Evolutionary conservation across 2,888 invertebrate species (phyloP).

Genomic region (Hypsopygia costalis): DNA sequence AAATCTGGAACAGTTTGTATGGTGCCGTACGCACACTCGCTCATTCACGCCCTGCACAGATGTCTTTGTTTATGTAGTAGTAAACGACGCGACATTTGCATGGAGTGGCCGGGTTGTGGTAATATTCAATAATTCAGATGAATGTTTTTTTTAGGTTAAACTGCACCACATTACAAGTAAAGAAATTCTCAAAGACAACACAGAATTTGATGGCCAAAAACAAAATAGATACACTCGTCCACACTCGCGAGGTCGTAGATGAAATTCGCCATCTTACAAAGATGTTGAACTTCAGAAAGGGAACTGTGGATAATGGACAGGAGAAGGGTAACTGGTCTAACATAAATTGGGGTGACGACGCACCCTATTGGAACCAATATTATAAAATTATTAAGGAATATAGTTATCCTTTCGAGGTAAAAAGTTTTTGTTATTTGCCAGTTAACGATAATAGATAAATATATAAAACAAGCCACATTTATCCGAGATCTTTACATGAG

Average conservation of each 20-base stretch:
- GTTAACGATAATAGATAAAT: too few relatives aligned
- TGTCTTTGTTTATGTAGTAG: too few relatives aligned
- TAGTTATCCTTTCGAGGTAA: constrained; percentile 65
- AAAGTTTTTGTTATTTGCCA: neutral
- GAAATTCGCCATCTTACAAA: constrained; percentile 57
- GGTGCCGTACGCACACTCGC: too few relatives aligned
- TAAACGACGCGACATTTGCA: too few relatives aligned
- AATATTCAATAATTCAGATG: too few relatives aligned
- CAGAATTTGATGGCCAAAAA: constrained; percentile 59
- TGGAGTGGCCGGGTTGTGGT: too few relatives aligned
- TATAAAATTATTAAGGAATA: constrained; percentile 60
- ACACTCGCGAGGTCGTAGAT: constrained; percentile 55
- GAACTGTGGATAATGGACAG: constrained; percentile 19
- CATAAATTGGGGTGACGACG: constrained; percentile 70
- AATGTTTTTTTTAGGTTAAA: constrained; percentile 63
- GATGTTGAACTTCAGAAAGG: constrained; percentile 53
- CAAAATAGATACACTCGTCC: constrained; percentile 43
- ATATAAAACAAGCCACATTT: too few relatives aligned
- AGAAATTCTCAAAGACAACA: constrained; percentile 61
- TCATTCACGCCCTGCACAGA: too few relatives aligned
- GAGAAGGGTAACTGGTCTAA: constrained; percentile 48
- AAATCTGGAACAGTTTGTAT: too few relatives aligned
- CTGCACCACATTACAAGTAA: constrained; percentile 60
- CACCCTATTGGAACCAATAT: constrained; percentile 73
- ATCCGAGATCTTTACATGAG: too few relatives aligned